phyloP scores from a whole-genome alignment of 1,140 invertebrate genomes.

The Procambarus clarkii region DNA sequence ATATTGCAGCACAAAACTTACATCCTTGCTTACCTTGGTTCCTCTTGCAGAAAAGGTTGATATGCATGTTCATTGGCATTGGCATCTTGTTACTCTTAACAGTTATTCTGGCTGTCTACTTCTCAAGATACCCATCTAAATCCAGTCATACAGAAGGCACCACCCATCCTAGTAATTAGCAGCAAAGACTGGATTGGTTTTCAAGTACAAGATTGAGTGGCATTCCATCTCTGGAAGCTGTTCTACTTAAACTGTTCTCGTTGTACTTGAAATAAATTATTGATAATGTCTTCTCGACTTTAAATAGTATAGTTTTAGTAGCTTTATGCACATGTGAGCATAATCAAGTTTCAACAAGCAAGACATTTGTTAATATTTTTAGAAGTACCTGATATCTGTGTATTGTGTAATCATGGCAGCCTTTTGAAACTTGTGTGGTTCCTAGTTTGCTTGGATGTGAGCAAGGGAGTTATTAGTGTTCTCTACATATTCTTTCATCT shows the following conservation, averaged over 20 bases:
- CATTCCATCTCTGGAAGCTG: not conserved
- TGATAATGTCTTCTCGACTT: not conserved
- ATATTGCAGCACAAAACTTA: not conserved
- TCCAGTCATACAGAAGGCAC: constrained; percentile 20
- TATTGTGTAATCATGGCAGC: not conserved
- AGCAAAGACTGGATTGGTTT: not conserved
- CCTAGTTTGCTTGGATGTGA: not conserved
- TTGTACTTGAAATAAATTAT: no score
- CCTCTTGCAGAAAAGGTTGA: constrained; percentile 45
- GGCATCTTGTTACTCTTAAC: constrained; percentile 26
- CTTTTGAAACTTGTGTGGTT: not conserved
- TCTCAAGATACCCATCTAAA: constrained; percentile 2
- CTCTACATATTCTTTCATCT: no score
- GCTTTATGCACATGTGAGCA: not conserved
- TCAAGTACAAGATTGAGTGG: not conserved
- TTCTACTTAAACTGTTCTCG: not conserved
- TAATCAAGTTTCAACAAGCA: not conserved
- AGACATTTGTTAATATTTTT: not conserved
- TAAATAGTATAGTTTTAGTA: not conserved
- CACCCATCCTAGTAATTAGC: constrained; percentile 1
- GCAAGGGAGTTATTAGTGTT: not conserved
- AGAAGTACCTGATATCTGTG: not conserved
- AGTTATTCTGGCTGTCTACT: constrained; percentile 44
- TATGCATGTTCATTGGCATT: constrained; percentile 46
- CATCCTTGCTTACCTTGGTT: constrained; percentile 6